These are phyloP conservation scores for Panagrolaimus sp. DNA, from an alignment of 1,140 invertebrate genomes.

Conservation along the genomic window DNA sequence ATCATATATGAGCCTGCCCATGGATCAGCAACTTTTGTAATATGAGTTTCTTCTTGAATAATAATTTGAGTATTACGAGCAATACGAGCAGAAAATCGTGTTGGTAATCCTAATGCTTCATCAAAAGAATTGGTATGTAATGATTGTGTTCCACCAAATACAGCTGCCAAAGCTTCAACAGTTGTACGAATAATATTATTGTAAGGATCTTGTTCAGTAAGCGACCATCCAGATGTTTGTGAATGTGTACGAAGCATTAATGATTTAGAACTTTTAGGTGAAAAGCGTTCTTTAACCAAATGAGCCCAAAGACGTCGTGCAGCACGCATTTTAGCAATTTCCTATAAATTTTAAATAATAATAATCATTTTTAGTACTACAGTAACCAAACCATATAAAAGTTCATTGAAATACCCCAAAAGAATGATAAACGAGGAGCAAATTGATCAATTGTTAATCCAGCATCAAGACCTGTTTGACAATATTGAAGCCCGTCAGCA, in stretches of 20 bases:
- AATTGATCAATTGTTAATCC: constrained; percentile 67
- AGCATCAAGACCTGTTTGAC: constrained; percentile 64
- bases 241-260: constrained; percentile 65
- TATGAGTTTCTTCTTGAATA: constrained; percentile 67
- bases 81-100: constrained; percentile 66
- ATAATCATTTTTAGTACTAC: too few relatives aligned
- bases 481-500: constrained; percentile 67
- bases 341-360: constrained; percentile 35
- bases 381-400: constrained; percentile 63
- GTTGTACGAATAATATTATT: constrained; percentile 67
- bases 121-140: constrained; percentile 69
- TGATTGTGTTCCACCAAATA: constrained; percentile 69
- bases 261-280: constrained; percentile 65
- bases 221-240: constrained; percentile 69
- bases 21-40: constrained; percentile 67
- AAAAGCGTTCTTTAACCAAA: constrained; percentile 65
- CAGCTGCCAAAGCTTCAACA: constrained; percentile 67
- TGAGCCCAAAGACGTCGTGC: constrained; percentile 66
- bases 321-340: constrained; percentile 68
- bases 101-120: constrained; percentile 67
- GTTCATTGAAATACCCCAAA: constrained; percentile 70
- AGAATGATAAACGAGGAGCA: constrained; percentile 67
- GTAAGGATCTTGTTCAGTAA: constrained; percentile 69
- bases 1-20: constrained; percentile 70
- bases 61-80: constrained; percentile 69